phyloP scores from a whole-genome alignment of 2,797 vertebrate genomes.

The Botia kubotai region DNA sequence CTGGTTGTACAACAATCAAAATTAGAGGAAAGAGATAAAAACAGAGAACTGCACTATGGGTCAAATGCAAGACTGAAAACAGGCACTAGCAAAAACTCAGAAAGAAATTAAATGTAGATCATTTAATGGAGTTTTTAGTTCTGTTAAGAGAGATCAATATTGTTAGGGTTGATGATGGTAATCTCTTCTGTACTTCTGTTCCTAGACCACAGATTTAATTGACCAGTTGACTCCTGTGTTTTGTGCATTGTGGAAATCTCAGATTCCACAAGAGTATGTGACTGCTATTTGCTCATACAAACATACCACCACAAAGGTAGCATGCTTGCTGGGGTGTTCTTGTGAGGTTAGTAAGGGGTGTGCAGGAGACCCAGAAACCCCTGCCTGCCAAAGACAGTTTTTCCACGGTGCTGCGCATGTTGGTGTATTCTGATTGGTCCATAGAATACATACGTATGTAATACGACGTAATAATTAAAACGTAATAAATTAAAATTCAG shows the following conservation, averaged over 20 bases:
- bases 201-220: neutral
- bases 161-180: neutral
- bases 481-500: no score
- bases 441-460: no score
- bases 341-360: conserved; percentile 48
- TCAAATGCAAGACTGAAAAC: neutral
- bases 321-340: no score
- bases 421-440: conserved; percentile 92
- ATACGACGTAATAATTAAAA: no score
- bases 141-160: no score
- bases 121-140: no score
- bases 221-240: no score
- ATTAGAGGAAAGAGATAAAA: conserved; percentile 77
- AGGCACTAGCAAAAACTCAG: neutral
- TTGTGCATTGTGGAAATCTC: no score
- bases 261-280: no score
- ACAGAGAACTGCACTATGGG: conserved; percentile 61
- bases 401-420: conserved; percentile 89
- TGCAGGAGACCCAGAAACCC: conserved; percentile 97
- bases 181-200: neutral
- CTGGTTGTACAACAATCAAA: conserved; percentile 91
- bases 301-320: no score
- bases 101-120: no score
- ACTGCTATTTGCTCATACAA: no score
- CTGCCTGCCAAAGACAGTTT: conserved; percentile 81